Conservation (phyloP, 2,888 invertebrate genomes). For the Crossocerus cetratus region DNA sequence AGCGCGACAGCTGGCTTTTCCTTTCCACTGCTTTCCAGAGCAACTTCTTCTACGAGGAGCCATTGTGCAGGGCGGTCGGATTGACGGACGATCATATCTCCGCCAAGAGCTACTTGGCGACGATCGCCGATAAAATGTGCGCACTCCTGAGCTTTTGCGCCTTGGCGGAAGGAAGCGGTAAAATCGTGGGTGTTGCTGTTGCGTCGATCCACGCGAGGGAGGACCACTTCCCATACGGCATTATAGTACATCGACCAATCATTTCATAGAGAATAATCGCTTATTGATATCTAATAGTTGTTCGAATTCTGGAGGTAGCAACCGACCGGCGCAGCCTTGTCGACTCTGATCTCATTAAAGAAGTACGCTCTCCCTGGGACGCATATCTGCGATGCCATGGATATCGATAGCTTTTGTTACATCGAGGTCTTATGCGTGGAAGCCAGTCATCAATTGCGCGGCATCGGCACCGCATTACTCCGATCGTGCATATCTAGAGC, state of each 20-base stretch:
- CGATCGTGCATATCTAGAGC: conserved; percentile 52
- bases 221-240: conserved; percentile 6
- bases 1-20: not conserved
- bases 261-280: not conserved
- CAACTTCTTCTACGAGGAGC: conserved; percentile 44
- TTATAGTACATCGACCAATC: not conserved
- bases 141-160: conserved; percentile 54
- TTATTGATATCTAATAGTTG: too few relatives aligned
- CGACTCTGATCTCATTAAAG: conserved; percentile 27
- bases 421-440: conserved; percentile 54
- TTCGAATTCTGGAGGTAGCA: too few relatives aligned
- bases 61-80: conserved; percentile 29
- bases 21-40: conserved; percentile 29
- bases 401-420: conserved; percentile 31
- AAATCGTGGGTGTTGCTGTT: conserved; percentile 55
- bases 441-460: conserved; percentile 36
- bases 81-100: conserved; percentile 43
- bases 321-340: conserved; percentile 30
- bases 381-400: conserved; percentile 22
- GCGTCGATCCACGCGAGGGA: conserved; percentile 28
- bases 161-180: conserved; percentile 54
- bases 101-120: conserved; percentile 33
- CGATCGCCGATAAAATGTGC: conserved; percentile 31
- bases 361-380: conserved; percentile 17
- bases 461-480: conserved; percentile 58